These are phyloP conservation scores for Abscondita cerata DNA, from an alignment of 2,888 invertebrate species.

Conservation along the genomic window DNA sequence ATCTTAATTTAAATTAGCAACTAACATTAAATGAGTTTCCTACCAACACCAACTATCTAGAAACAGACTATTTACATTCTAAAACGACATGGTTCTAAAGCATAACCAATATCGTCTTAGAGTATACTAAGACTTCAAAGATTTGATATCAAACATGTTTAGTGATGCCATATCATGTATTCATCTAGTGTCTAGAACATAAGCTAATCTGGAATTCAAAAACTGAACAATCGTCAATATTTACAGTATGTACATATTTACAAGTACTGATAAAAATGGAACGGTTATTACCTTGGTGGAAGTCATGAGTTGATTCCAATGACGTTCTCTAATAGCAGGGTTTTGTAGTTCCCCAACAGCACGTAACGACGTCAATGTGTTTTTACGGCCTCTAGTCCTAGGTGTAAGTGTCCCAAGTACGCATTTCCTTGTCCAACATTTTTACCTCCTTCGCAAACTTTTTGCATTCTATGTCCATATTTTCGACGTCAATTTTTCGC, in stretches of 20 bases:
- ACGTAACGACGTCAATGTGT: conserved; percentile 92
- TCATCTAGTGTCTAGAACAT: too few relatives aligned
- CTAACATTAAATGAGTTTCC: too few relatives aligned
- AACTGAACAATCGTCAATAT: background rate
- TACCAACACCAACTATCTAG: too few relatives aligned
- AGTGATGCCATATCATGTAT: too few relatives aligned
- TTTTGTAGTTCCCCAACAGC: conserved; percentile 97
- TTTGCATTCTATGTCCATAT: conserved; percentile 98
- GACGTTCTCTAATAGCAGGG: conserved; percentile 93
- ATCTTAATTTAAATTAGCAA: too few relatives aligned
- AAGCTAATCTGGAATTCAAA: too few relatives aligned
- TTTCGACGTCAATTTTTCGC: conserved; percentile 96
- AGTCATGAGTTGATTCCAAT: conserved; percentile 96
- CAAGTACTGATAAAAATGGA: conserved; percentile 26
- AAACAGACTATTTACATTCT: too few relatives aligned
- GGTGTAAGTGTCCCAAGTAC: conserved; percentile 90
- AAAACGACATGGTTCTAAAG: too few relatives aligned
- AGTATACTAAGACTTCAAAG: too few relatives aligned
- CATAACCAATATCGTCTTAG: too few relatives aligned
- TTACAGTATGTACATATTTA: conserved; percentile 29
- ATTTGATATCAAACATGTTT: too few relatives aligned
- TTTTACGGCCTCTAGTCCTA: conserved; percentile 93
- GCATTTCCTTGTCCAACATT: conserved; percentile 94
- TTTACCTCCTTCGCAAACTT: conserved; percentile 95
- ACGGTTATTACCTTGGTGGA: conserved; percentile 82